A percentile compares a stretch with the other conserved stretches of the same genome.
Evolutionary conservation across 2,113 vertebrate genomes (phyloP).

Genomic region (Cynoglossus semilaevis): DNA sequence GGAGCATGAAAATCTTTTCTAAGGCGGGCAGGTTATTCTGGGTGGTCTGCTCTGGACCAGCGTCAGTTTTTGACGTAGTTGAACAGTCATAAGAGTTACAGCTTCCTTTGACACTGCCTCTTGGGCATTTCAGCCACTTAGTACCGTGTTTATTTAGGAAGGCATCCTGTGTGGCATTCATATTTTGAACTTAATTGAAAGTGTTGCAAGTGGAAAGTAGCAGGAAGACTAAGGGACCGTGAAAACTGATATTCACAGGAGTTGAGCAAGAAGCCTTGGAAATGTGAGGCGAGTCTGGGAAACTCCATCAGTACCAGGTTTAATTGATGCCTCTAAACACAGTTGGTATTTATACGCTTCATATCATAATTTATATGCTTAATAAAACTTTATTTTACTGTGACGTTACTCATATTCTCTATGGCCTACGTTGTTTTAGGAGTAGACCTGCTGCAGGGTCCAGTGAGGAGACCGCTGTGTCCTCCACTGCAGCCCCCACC

Average conservation of each 20-base stretch:
- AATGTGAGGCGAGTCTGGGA: neutral
- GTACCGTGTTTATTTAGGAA: constrained; percentile 36
- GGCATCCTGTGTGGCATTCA: constrained; percentile 17
- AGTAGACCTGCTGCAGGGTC: constrained; percentile 27
- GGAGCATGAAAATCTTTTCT: constrained; percentile 19
- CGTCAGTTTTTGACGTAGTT: constrained; percentile 41
- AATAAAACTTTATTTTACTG: neutral
- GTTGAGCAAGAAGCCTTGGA: constrained; percentile 12
- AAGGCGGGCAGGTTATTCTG: constrained; percentile 31
- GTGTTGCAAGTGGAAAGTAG: constrained; percentile 14
- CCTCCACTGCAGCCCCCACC: constrained; percentile 17
- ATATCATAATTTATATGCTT: constrained; percentile 2
- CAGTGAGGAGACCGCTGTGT: constrained; percentile 23
- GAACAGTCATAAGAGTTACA: constrained; percentile 29
- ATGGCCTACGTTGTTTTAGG: constrained; percentile 23
- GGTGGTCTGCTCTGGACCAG: constrained; percentile 56
- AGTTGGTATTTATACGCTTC: neutral
- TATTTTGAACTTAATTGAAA: constrained; percentile 38
- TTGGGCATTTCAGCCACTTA: constrained; percentile 47
- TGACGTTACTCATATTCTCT: neutral
- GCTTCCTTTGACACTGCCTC: constrained; percentile 44
- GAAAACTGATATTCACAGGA: constrained; percentile 39
- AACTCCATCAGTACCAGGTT: neutral
- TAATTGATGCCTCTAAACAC: neutral
- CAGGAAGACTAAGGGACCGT: constrained; percentile 40